A percentile compares a stretch with the other conserved stretches of the same genome.
Conservation (phyloP, 1,140 invertebrate genomes). For the Bacillus rossius region DNA sequence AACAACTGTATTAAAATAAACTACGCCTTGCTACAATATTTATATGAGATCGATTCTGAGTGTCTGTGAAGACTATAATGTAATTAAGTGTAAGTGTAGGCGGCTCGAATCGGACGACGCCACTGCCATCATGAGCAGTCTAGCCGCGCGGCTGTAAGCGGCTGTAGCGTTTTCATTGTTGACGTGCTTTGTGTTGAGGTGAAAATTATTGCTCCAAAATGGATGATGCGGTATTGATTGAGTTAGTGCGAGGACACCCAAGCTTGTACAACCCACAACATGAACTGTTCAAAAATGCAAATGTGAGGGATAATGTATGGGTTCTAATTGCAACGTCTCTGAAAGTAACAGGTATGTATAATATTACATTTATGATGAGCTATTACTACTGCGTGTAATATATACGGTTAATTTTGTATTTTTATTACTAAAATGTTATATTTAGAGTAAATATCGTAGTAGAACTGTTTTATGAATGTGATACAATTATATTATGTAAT, state of each 20-base stretch:
- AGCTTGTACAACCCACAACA: slow-evolving; percentile 1
- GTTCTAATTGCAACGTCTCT: neutral
- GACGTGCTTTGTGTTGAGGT: too few species aligned
- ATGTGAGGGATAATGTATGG: slow-evolving; percentile 4
- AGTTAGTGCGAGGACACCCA: neutral
- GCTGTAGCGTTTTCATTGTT: too few species aligned
- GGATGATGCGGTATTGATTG: slow-evolving; percentile 5
- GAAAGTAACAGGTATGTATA: slow-evolving; percentile 2
- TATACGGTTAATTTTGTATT: neutral
- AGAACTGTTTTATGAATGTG: neutral
- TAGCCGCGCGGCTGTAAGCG: too few species aligned
- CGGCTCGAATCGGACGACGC: too few species aligned
- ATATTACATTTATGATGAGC: neutral
- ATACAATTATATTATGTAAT: neutral
- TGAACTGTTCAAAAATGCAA: slow-evolving; percentile 6
- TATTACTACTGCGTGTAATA: too few species aligned
- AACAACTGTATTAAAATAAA: too few species aligned
- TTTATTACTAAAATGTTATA: neutral
- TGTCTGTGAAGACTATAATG: too few species aligned
- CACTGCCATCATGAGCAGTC: too few species aligned
- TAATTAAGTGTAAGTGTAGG: too few species aligned
- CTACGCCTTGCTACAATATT: too few species aligned
- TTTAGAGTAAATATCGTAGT: neutral
- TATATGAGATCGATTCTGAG: too few species aligned
- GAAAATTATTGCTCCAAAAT: neutral